Evolutionary conservation across 2,797 vertebrate species (phyloP).

Genomic region (Sebastiscus albofasciatus): DNA sequence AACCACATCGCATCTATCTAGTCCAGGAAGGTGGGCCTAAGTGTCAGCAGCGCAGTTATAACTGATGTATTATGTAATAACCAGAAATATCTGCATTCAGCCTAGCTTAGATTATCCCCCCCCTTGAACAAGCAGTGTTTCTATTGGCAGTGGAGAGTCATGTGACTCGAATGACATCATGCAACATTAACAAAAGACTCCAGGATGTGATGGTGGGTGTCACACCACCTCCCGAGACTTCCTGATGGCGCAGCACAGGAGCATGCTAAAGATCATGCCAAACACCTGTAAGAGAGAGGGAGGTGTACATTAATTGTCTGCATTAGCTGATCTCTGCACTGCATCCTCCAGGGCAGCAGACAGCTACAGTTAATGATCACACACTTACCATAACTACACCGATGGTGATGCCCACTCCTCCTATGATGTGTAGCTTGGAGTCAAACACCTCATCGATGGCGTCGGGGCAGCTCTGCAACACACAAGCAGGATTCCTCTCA

Average conservation of each 20-base stretch:
- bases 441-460: slow-evolving; percentile 91
- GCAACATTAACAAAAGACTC: slow-evolving; percentile 74
- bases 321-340: not conserved
- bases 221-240: slow-evolving; percentile 95
- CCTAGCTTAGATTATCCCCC: slow-evolving; percentile 41
- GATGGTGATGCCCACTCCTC: slow-evolving; percentile 90
- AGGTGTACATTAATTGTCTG: not conserved
- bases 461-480: slow-evolving; percentile 86
- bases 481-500: slow-evolving; percentile 23
- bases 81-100: slow-evolving; percentile 49
- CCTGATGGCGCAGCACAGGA: slow-evolving; percentile 95
- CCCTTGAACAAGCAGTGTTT: slow-evolving; percentile 65
- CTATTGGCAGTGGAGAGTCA: slow-evolving; percentile 75
- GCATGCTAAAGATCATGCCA: slow-evolving; percentile 98
- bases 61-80: slow-evolving; percentile 36
- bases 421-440: slow-evolving; percentile 92
- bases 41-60: slow-evolving; percentile 51
- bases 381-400: slow-evolving; percentile 91
- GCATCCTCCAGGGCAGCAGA: not conserved
- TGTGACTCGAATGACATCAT: slow-evolving; percentile 82
- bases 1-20: slow-evolving; percentile 60
- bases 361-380: not conserved
- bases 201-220: slow-evolving; percentile 10
- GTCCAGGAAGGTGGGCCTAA: slow-evolving; percentile 50
- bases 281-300: slow-evolving; percentile 85